Evolutionary conservation across 2,113 vertebrate species (phyloP), one percentile per base, ranked within the genome.

Genomic region (Tretioscincus oriximinensis): DNA sequence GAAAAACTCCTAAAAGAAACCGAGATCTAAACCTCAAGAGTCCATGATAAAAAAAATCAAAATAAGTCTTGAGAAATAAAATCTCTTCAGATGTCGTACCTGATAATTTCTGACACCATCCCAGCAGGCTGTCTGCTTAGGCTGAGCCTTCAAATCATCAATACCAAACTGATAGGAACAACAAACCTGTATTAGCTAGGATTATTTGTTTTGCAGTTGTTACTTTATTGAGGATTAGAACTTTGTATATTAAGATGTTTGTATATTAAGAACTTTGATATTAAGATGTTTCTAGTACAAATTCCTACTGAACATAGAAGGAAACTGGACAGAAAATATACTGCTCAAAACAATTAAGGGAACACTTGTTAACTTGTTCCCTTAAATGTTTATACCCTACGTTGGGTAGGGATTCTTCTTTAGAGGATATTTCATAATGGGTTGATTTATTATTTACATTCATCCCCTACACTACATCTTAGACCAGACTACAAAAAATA

Each of bases 71-170:
- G 29, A 58, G 12, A 24, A 68, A 35, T 14, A 7, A 5, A 18
- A 1, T 45, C 5, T 10, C 47, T 4, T 45, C 9, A 12, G 65
- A 47, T 72, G 6, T 5, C 88, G 81, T 87, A 99, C 98, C 97
- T 99, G 97, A 90, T 99, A 99, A 88, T 99, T 99, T 76, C 98
- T 95, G 51, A 99, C 97, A 78, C 98, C 98, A 69, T 99, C 98
- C 98, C 98, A 99, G 91, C 96, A 97, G 75, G 95, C 83, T 14
- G 94, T 98, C 93, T 97, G 97, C 77, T 94, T 88, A 16, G 97
- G 96, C 73, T 97, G 87, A 75, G 95, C 95, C 93, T 97, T 97
- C 82, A 99, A 94, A 87, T 99, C 98, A 41, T 99, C 96, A 6
- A 99, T 96, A 84, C 98, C 96, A 88, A 99, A 99, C 98, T 99